These are phyloP conservation scores for Mystacides longicornis DNA, from an alignment of 2,888 invertebrate species.

Conservation along the genomic window DNA sequence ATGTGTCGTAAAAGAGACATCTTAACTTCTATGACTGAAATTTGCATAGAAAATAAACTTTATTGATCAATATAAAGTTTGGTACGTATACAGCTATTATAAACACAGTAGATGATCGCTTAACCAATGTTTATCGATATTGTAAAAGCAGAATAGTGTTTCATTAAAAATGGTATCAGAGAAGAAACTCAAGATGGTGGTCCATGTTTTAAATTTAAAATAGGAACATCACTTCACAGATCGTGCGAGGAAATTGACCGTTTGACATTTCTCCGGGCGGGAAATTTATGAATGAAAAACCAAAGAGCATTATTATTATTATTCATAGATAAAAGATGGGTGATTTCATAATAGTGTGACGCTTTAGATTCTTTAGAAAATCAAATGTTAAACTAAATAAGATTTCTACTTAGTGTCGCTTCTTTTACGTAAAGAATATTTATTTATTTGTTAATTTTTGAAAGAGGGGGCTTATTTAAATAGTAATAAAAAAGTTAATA, in stretches of 20 bases:
- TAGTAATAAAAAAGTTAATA: too few species aligned
- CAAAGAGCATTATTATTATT: neutral
- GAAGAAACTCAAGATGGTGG: neutral
- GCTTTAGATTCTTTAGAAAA: neutral
- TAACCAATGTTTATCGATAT: too few species aligned
- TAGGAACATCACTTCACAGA: neutral
- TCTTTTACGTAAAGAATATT: neutral
- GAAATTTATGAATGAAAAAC: constrained; percentile 7
- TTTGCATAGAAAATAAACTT: too few species aligned
- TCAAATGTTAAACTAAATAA: neutral
- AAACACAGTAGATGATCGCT: too few species aligned
- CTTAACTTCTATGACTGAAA: neutral
- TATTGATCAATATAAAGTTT: too few species aligned
- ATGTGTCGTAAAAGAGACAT: neutral
- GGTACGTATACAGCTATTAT: too few species aligned
- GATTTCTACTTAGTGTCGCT: neutral
- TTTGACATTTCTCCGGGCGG: constrained; percentile 1
- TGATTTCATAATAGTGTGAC: constrained; percentile 1
- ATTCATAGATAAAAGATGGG: constrained; percentile 2
- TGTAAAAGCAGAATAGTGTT: too few species aligned
- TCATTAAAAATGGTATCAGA: neutral
- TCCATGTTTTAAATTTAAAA: neutral
- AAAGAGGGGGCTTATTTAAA: too few species aligned
- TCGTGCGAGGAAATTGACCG: constrained; percentile 5
- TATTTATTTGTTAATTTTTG: too few species aligned